phyloP scores from a whole-genome alignment of 2,797 vertebrate genomes.

The Hybognathus amarus region DNA sequence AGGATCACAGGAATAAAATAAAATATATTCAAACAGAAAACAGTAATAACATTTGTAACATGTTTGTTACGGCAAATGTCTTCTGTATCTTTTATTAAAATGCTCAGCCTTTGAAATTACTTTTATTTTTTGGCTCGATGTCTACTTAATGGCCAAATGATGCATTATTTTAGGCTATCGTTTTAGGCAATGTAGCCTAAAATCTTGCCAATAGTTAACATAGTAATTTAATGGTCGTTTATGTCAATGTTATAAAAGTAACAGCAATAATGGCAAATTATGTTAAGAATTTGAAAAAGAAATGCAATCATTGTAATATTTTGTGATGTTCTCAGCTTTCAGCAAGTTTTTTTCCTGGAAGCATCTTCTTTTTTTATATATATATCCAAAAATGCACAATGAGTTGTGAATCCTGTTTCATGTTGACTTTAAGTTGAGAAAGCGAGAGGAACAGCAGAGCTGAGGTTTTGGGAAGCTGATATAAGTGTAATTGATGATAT shows the following conservation, averaged over 20 bases:
- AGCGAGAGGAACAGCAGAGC: slow-evolving; percentile 10
- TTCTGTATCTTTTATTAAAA: neutral
- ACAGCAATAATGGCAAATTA: neutral
- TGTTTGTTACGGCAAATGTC: neutral
- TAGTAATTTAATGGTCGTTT: neutral
- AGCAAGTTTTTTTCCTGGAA: neutral
- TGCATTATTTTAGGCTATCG: neutral
- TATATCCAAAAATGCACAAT: neutral
- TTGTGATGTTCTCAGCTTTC: neutral
- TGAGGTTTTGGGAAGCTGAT: slow-evolving; percentile 46
- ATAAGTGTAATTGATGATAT: slow-evolving; percentile 51
- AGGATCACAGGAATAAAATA: neutral
- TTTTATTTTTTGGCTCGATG: neutral
- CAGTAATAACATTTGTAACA: neutral
- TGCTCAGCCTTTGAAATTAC: neutral
- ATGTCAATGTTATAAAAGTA: neutral
- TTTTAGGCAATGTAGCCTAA: neutral
- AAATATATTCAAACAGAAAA: neutral
- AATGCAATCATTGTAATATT: neutral
- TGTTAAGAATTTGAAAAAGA: neutral
- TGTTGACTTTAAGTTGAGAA: neutral
- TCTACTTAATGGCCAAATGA: neutral
- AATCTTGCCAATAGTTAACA: neutral
- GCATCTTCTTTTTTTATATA: neutral
- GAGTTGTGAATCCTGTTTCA: neutral